Evolutionary conservation across 1,140 invertebrate genomes (phyloP).

Genomic region (Archivesica marissinica): DNA sequence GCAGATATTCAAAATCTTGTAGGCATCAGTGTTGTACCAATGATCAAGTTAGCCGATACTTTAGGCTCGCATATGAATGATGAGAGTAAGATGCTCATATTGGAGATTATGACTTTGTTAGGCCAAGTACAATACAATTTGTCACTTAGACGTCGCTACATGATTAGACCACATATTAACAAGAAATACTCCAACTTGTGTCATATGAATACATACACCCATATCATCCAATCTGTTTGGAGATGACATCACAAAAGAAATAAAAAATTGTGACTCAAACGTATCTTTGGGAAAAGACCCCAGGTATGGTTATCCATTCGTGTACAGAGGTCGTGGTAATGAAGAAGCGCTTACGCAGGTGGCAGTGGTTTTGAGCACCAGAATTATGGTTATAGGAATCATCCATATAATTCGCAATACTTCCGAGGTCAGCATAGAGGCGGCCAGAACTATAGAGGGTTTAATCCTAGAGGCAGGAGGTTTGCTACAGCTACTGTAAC

Average conservation of each 20-base stretch:
- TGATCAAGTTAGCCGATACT: constrained; percentile 28
- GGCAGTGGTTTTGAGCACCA: no score
- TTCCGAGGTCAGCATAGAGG: background rate
- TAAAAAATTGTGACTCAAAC: constrained; percentile 31
- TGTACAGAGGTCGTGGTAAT: no score
- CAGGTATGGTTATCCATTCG: no score
- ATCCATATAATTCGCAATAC: constrained; percentile 1
- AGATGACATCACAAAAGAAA: constrained; percentile 44
- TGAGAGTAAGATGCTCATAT: background rate
- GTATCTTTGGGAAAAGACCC: constrained; percentile 15
- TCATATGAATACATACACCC: background rate
- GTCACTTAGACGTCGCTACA: background rate
- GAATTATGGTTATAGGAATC: background rate
- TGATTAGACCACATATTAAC: constrained; percentile 18
- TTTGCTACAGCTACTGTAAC: no score
- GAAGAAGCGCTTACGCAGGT: no score
- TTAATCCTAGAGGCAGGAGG: no score
- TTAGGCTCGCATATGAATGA: background rate
- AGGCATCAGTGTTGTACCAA: background rate
- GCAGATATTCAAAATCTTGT: constrained; percentile 38
- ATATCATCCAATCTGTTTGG: constrained; percentile 34
- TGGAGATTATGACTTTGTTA: background rate
- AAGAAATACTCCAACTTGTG: background rate
- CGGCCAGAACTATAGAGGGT: background rate
- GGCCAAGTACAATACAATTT: constrained; percentile 29